Base-by-base conservation (phyloP, 1,140 invertebrate genomes). In the Apocrypta bakeri region DNA sequence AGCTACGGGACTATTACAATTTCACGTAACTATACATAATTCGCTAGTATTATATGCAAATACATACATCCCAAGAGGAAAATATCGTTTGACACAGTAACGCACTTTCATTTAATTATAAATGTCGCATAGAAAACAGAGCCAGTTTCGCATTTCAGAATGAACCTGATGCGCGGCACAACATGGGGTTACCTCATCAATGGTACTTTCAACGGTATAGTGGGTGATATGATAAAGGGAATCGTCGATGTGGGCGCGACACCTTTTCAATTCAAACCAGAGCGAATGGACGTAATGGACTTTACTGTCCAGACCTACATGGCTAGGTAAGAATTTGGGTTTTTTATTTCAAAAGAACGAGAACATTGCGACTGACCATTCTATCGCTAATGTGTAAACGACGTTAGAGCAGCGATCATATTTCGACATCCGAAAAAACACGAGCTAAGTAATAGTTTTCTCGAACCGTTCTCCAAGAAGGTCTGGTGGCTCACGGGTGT, bases 111-210 rank as follows among this genome's bases (percentile, higher is more conserved):
- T n/a, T n/a, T n/a, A n/a, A n/a, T n/a, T n/a, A n/a, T n/a, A n/a
- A n/a, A n/a, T n/a, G n/a, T n/a, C n/a, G n/a, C n/a, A n/a, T n/a
- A n/a, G n/a, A n/a, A n/a, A n/a, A n/a, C n/a, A n/a, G n/a, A n/a
- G n/a, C n/a, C n/a, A n/a, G n/a, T n/a, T n/a, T n/a, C n/a, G n/a
- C n/a, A 9, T 76, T 85, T 29, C 56, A 94, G 94, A 17, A 93
- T 94, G 61, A 89, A 93, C 75, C 88, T 95, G 29, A 88, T 87
- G 80, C 87, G 91, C 7, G 93, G 92, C 0, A 90, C 91, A 72
- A 94, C 94, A 8, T 95, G 95, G 95, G 95, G 95, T 12, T 95
- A 95, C 85, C 80, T 93, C 33, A 90, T 93, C 33, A 94, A 95
- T 88, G 94, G 94, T 0, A 92, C 92, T 24, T 95, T 94, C 84